These are phyloP conservation scores for Orius insidiosus DNA, from an alignment of 1,140 invertebrate genomes.

Conservation along the genomic window DNA sequence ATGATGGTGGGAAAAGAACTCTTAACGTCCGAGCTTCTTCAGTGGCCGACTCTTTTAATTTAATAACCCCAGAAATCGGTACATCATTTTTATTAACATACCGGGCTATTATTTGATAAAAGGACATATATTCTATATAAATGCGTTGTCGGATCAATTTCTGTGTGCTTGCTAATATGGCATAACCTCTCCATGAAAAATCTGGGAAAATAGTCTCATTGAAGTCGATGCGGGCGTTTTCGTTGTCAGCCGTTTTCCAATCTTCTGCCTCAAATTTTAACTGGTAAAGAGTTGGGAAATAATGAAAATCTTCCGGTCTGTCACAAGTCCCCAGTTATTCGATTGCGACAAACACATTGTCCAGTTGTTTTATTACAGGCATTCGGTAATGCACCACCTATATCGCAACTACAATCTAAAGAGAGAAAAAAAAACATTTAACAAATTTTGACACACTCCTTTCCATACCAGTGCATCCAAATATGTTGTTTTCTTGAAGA, in stretches of 20 bases:
- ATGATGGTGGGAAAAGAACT: slow-evolving; percentile 56
- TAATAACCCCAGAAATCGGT: slow-evolving; percentile 57
- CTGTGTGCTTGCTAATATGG: slow-evolving; percentile 71
- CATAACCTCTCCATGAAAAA: slow-evolving; percentile 95
- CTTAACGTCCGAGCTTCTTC: slow-evolving; percentile 38
- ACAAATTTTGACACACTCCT: not conserved
- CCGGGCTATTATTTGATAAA: slow-evolving; percentile 79
- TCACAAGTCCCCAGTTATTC: slow-evolving; percentile 83
- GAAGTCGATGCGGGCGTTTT: slow-evolving; percentile 70
- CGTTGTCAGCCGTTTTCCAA: slow-evolving; percentile 55
- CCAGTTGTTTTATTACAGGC: slow-evolving; percentile 81
- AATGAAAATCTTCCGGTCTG: slow-evolving; percentile 70
- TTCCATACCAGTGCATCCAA: slow-evolving; percentile 62
- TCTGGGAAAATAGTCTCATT: slow-evolving; percentile 65
- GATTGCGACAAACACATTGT: slow-evolving; percentile 72
- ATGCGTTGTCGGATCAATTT: slow-evolving; percentile 75
- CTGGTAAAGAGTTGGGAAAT: slow-evolving; percentile 90
- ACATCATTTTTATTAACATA: slow-evolving; percentile 72
- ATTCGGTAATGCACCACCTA: slow-evolving; percentile 75
- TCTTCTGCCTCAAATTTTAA: slow-evolving; percentile 89
- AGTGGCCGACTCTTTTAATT: slow-evolving; percentile 62
- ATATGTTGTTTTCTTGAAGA: slow-evolving; percentile 59
- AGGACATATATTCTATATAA: slow-evolving; percentile 66
- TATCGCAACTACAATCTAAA: slow-evolving; percentile 81
- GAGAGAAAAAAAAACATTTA: slow-evolving; percentile 5